phyloP scores from a whole-genome alignment of 1,140 invertebrate species.

The Philaenus spumarius region DNA sequence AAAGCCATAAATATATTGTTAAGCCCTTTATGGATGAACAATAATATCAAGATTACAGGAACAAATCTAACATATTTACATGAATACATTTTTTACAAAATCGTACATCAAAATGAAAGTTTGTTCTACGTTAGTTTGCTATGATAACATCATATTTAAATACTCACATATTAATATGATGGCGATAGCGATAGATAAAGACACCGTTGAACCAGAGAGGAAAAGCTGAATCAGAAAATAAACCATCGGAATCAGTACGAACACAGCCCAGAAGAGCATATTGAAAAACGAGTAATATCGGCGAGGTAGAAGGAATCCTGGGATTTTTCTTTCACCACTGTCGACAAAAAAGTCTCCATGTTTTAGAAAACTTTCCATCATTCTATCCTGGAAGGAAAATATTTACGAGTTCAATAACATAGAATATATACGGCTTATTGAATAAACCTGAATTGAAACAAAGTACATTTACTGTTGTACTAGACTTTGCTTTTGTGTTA shows the following conservation, averaged over 20 bases:
- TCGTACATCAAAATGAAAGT: no score
- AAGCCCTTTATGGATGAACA: no score
- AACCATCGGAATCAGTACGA: conserved; percentile 61
- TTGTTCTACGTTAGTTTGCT: no score
- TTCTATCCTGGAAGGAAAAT: conserved; percentile 54
- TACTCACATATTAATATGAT: conserved; percentile 67
- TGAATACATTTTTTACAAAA: no score
- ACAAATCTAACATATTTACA: no score
- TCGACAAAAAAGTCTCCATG: conserved; percentile 76
- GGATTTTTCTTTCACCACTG: conserved; percentile 57
- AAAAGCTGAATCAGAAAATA: conserved; percentile 61
- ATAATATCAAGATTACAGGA: no score
- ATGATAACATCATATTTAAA: conserved; percentile 19
- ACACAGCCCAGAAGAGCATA: conserved; percentile 52
- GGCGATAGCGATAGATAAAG: conserved; percentile 56
- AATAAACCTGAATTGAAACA: no score
- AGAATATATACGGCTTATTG: no score
- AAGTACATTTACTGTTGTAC: no score
- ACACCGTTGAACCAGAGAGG: conserved; percentile 63
- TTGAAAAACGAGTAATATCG: conserved; percentile 64
- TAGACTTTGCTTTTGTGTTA: no score
- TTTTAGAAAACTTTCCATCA: conserved; percentile 71
- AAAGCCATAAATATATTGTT: no score
- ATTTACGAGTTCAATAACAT: no score
- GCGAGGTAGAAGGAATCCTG: conserved; percentile 47